Evolutionary conservation across 2,113 vertebrate genomes (phyloP).

Genomic region (Psittacus erithacus): DNA sequence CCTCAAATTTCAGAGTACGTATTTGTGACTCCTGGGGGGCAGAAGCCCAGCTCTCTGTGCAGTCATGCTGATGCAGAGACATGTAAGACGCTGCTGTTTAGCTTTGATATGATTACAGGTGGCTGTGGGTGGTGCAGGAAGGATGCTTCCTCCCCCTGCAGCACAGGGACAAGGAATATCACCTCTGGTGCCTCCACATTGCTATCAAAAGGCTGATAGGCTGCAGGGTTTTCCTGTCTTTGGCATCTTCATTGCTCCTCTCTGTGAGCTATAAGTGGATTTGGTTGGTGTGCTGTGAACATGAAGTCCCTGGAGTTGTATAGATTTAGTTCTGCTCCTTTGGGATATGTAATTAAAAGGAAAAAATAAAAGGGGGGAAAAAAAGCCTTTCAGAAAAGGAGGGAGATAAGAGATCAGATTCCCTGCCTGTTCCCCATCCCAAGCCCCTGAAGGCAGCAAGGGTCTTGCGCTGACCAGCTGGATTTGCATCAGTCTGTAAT

Average conservation of each 20-base stretch:
- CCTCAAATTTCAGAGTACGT: fast-evolving
- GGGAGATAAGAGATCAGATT: background rate
- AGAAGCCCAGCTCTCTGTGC: fast-evolving
- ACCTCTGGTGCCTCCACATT: fast-evolving
- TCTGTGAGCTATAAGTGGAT: background rate
- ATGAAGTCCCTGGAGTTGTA: background rate
- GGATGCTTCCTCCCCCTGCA: background rate
- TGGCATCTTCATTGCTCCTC: background rate
- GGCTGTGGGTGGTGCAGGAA: background rate
- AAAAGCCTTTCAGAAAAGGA: background rate
- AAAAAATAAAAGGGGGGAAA: background rate
- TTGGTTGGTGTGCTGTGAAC: background rate
- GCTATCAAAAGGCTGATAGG: background rate
- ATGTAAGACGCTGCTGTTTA: background rate
- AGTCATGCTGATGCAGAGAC: background rate
- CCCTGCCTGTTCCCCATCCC: background rate
- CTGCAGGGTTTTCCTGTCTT: background rate
- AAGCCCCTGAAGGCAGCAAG: background rate
- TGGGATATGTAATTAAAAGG: background rate
- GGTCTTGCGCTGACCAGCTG: fast-evolving
- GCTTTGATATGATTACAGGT: background rate
- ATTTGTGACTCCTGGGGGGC: background rate
- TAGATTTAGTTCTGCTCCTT: background rate
- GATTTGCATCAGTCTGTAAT: background rate
- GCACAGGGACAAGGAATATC: background rate